Percentiles rank a stretch among this genome's conserved stretches.
These are phyloP conservation scores for Dasyornis broadbenti DNA, from an alignment of 2,113 vertebrate genomes.

Conservation along the genomic window DNA sequence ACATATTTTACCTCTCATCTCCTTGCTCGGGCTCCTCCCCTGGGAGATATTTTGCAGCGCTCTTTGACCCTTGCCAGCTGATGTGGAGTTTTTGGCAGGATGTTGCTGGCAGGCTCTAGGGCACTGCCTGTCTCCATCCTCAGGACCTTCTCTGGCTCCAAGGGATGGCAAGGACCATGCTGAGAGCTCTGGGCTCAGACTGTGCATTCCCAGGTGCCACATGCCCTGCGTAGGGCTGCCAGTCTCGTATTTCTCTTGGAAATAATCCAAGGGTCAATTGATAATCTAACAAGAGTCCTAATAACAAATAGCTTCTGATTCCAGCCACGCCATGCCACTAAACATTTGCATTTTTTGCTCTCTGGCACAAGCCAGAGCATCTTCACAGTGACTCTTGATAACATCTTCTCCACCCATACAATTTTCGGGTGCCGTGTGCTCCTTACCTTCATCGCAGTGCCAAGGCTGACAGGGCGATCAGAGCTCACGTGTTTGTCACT, in stretches of 20 bases:
- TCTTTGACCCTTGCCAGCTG: background rate
- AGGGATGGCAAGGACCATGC: background rate
- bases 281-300: background rate
- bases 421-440: background rate
- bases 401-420: background rate
- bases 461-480: background rate
- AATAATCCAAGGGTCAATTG: background rate
- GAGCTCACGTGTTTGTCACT: background rate
- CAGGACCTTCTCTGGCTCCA: background rate
- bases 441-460: background rate
- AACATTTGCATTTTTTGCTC: accelerated
- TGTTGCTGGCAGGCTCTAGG: background rate
- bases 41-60: background rate
- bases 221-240: background rate
- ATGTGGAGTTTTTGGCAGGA: background rate
- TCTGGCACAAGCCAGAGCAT: background rate
- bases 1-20: background rate
- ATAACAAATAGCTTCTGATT: background rate
- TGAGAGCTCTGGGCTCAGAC: background rate
- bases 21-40: background rate
- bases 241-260: background rate
- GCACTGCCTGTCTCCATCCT: background rate
- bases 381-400: background rate
- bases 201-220: background rate
- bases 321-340: background rate